Conservation (phyloP, 2,888 invertebrate genomes). For the Acanthococcus lagerstroemiae region DNA sequence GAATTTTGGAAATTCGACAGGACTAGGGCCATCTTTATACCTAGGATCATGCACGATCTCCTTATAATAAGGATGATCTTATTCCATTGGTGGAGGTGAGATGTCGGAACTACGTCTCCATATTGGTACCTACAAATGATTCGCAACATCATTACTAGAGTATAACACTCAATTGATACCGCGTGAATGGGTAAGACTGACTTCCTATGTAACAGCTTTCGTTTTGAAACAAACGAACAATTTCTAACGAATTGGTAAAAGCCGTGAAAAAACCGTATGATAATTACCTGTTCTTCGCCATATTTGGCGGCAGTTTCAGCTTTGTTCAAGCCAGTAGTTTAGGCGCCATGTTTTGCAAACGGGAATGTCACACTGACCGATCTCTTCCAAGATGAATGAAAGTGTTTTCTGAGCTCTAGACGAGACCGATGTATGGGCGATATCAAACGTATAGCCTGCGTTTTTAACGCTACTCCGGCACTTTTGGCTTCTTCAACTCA, state of each 20-base stretch:
- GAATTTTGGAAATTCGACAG: slow-evolving; percentile 65
- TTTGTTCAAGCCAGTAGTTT: slow-evolving; percentile 78
- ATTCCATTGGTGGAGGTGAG: slow-evolving; percentile 70
- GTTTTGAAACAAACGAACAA: neutral
- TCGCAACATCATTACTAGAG: neutral
- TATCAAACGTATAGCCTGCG: slow-evolving; percentile 60
- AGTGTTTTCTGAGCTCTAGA: slow-evolving; percentile 68
- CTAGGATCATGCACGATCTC: slow-evolving; percentile 64
- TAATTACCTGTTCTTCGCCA: slow-evolving; percentile 64
- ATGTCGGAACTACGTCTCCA: slow-evolving; percentile 78
- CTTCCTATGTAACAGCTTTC: neutral
- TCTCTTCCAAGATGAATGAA: slow-evolving; percentile 54
- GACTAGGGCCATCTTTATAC: slow-evolving; percentile 57
- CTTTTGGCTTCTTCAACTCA: slow-evolving; percentile 57
- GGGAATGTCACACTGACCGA: slow-evolving; percentile 57
- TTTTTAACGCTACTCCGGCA: slow-evolving; percentile 65
- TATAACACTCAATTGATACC: neutral
- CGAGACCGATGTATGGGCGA: slow-evolving; percentile 70
- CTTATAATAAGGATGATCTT: slow-evolving; percentile 62
- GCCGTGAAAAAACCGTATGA: too few relatives aligned
- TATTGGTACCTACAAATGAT: slow-evolving; percentile 55
- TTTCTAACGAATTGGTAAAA: neutral
- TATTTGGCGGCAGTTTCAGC: slow-evolving; percentile 74
- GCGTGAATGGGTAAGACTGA: neutral
- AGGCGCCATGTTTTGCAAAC: slow-evolving; percentile 67